Evolutionary conservation across 2,888 invertebrate genomes (phyloP).

Genomic region (Andrena flavipes): DNA sequence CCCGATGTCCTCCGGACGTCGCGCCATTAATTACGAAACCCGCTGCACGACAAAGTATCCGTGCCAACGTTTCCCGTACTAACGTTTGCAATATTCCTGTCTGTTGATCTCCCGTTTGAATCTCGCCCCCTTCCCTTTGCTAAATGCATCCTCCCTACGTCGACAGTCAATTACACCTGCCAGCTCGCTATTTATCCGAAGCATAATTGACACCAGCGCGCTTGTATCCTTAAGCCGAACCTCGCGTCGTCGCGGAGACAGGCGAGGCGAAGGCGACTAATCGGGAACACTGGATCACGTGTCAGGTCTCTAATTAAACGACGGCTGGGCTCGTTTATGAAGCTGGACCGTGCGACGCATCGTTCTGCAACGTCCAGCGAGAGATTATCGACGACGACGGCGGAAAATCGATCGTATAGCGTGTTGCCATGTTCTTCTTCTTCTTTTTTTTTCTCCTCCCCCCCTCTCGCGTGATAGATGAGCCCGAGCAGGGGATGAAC

Average conservation of each 20-base stretch:
- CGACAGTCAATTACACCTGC: conserved; percentile 3
- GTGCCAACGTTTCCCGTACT: too few relatives aligned
- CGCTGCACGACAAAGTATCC: too few relatives aligned
- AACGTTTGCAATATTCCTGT: too few relatives aligned
- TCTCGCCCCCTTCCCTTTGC: background rate
- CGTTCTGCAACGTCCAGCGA: conserved; percentile 47
- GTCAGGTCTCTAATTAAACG: conserved; percentile 67
- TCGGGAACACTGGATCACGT: conserved; percentile 53
- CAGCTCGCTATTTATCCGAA: conserved; percentile 9
- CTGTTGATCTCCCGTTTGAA: background rate
- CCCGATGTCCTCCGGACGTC: background rate
- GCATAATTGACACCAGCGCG: background rate
- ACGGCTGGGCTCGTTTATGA: conserved; percentile 61
- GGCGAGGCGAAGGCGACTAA: conserved; percentile 33
- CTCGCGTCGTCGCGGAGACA: background rate
- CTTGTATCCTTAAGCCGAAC: conserved; percentile 1
- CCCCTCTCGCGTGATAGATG: conserved; percentile 55
- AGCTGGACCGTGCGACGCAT: conserved; percentile 57
- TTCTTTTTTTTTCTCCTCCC: background rate
- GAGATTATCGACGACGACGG: conserved; percentile 61
- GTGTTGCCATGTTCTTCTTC: background rate
- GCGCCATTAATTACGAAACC: background rate
- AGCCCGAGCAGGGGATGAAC: conserved; percentile 34
- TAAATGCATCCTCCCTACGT: background rate
- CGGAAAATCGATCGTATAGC: conserved; percentile 58